Evolutionary conservation across 92 coral and sea anemone species (phyloP), one percentile per base, ranked within the genome.

Genomic region (Meandrina meandrites): DNA sequence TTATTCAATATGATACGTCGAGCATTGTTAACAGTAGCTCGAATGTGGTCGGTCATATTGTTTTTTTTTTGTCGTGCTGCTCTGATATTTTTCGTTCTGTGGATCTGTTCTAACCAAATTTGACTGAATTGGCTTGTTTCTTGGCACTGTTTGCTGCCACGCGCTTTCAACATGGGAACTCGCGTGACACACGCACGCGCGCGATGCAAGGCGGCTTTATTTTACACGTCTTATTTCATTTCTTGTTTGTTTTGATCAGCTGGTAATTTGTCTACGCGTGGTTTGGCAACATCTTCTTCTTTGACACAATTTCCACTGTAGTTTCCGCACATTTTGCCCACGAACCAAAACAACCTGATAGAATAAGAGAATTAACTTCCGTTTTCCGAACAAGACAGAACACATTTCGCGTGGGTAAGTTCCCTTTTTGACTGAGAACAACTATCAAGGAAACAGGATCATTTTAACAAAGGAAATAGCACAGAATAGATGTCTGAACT

Each of bases 261-360:
- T 71, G 54, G 24, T 42, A 37, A 42, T 19, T 31, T 54, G 69
- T 79, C 45, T 68, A 70, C 31, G 50, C 42, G 82, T 35, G 68
- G 69, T 12, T 76, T 76, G 57, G 60, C 57, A 45, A 27, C 34
- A 22, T 50, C 37, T 76, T 0, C 50, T 45, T 47, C 53, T 28
- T 31, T n/a, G 35, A 22, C 13, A 45, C 34, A 24, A 47, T 42
- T 76, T 45, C 30, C 34, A 42, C 16, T 11, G 60, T 45, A 76
- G 32, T 76, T 47, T 76, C 80, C 64, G 80, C 76, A 16, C 80
- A 50, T 18, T 28, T 50, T 48, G 36, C 21, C 79, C 79, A 19
- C 54, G 57, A 40, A 76, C 40, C 32, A 40, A 73, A 73, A 75
- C 53, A 37, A 75, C 15, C 51, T 37, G 47, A 75, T 12, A 31